A percentile compares a stretch with the other conserved stretches of the same genome.
These are phyloP conservation scores for Pipistrellus pipistrellus DNA, from an alignment of 2,797 vertebrate species.

Conservation along the genomic window DNA sequence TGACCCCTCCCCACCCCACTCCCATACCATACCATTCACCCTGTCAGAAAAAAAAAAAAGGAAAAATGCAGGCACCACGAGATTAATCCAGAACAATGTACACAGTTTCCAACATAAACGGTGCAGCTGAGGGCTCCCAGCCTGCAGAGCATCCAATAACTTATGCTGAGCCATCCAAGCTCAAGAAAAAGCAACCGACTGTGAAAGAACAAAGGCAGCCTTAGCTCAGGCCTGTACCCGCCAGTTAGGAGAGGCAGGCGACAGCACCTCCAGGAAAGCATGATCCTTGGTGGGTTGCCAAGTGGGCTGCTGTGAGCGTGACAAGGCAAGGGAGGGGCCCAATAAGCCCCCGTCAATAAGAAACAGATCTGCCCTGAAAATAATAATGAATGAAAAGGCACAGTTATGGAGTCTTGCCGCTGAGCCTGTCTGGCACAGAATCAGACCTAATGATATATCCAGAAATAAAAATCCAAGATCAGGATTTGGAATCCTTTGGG, in stretches of 20 bases:
- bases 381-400: slow-evolving; percentile 70
- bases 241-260: slow-evolving; percentile 52
- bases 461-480: slow-evolving; percentile 52
- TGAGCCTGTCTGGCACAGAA: slow-evolving; percentile 36
- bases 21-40: neutral
- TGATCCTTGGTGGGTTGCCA: slow-evolving; percentile 55
- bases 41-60: slow-evolving; percentile 41
- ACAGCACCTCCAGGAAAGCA: slow-evolving; percentile 44
- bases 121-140: slow-evolving; percentile 11
- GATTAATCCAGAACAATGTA: slow-evolving; percentile 36
- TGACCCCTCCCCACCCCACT: neutral
- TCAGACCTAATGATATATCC: slow-evolving; percentile 64
- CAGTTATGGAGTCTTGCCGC: slow-evolving; percentile 39
- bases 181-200: slow-evolving; percentile 56
- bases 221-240: neutral
- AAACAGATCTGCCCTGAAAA: slow-evolving; percentile 74
- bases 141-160: slow-evolving; percentile 54
- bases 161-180: slow-evolving; percentile 65
- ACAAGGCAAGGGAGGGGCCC: slow-evolving; percentile 36
- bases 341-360: slow-evolving; percentile 42
- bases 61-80: slow-evolving; percentile 24
- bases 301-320: neutral
- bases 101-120: slow-evolving; percentile 62
- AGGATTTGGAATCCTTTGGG: slow-evolving; percentile 36
- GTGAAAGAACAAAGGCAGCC: slow-evolving; percentile 64